Evolutionary conservation across 2,113 vertebrate genomes (phyloP), one percentile per base, ranked within the genome.

Genomic region (Scatophagus argus): DNA sequence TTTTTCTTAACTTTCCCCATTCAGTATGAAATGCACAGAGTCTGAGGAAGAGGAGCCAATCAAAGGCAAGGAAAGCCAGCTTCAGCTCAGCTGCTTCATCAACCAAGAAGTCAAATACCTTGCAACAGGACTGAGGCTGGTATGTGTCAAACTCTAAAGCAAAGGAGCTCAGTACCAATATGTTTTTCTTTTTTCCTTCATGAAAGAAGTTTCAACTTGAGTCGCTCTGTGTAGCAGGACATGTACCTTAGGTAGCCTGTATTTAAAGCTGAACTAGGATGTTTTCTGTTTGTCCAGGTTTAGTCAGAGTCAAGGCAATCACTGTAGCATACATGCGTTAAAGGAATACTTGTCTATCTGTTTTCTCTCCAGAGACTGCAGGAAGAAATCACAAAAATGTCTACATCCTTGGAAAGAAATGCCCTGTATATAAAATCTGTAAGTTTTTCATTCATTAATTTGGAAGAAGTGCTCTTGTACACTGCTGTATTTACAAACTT

Each of bases 31-130:
- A 95, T 99, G 98, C 89, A 96, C 97, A 87, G 98, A 99, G 94
- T 93, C 97, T 4, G 97, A 99, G 90, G 96, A 98, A 2, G 98
- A 99, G 77, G 97, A 98, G 71, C 96, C 97, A 38, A 96, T 96
- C 87, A 98, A 97, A 92, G 98, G 98, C 87, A 97, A 96, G 79
- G 98, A 99, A 81, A 99, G 93, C 88, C 96, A 96, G 43, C 96
- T 99, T 74, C 98, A 99, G 58, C 97, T 99, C 82, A 99, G 97
- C 86, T 99, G 98, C 90, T 99, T 99, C 92, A 99, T 99, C 91
- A 99, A 98, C 94, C 98, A 99, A 87, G 98, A 99, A 94, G 98
- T 99, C 80, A 99, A 99, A 87, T 99, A 99, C 81, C 95, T 99
- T 74, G 97, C 97, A 84, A 99, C 98, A 65, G 98, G 98, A 81